These are phyloP conservation scores for Eumerus sabulonum DNA, from an alignment of 2,888 invertebrate species.

Conservation along the genomic window DNA sequence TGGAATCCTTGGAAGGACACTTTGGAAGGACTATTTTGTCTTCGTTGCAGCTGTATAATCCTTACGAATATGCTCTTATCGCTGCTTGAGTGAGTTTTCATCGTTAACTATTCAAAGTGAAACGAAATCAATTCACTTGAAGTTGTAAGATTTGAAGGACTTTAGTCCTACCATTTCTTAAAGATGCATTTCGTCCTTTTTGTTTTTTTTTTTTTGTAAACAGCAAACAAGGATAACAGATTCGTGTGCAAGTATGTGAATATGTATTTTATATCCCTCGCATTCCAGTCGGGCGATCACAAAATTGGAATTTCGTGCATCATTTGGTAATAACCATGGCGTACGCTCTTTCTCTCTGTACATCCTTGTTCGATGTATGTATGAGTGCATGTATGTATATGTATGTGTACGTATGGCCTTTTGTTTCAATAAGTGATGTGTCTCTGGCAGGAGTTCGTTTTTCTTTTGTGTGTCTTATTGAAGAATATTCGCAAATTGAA, in stretches of 20 bases:
- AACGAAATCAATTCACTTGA: constrained; percentile 61
- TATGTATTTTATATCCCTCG: constrained; percentile 41
- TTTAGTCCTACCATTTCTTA: constrained; percentile 25
- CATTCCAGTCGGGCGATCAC: constrained; percentile 46
- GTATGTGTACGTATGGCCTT: too few species aligned
- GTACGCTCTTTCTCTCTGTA: too few species aligned
- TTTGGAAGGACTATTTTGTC: constrained; percentile 11
- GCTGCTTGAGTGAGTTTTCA: constrained; percentile 35
- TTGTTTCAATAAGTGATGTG: not conserved
- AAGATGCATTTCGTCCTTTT: constrained; percentile 3
- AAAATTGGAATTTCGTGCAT: constrained; percentile 62
- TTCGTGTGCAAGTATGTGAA: constrained; percentile 23
- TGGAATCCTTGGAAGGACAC: not conserved
- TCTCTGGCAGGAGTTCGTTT: constrained; percentile 14
- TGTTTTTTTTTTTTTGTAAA: constrained; percentile 9
- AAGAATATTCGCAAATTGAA: constrained; percentile 24
- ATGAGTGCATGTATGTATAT: too few species aligned
- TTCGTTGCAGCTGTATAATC: constrained; percentile 34
- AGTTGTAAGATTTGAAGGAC: constrained; percentile 25
- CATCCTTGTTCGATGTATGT: too few species aligned
- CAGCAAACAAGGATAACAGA: constrained; percentile 32
- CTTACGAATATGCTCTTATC: constrained; percentile 46
- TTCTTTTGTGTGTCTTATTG: not conserved
- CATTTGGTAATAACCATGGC: constrained; percentile 40
- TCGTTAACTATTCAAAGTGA: constrained; percentile 56